These are phyloP conservation scores for Drosophila teissieri DNA, from an alignment of 1,140 invertebrate species.

Conservation along the genomic window DNA sequence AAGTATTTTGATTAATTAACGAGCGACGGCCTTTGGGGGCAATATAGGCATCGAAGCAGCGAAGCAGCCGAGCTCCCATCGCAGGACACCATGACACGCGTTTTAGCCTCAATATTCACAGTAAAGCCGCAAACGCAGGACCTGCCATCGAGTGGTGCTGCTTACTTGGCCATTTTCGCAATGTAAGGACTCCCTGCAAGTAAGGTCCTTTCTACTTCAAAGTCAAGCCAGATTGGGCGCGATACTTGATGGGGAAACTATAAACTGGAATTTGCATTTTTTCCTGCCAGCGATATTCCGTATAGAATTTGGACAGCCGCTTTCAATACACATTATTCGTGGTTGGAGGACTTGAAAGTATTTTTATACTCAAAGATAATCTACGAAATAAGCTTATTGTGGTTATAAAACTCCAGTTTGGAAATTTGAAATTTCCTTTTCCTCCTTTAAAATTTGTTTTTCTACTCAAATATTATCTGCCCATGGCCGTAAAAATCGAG, in stretches of 20 bases:
- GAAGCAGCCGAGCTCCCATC: slow-evolving; percentile 6
- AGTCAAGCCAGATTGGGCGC: not conserved
- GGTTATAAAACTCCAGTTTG: slow-evolving; percentile 13
- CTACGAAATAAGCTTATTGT: slow-evolving; percentile 3
- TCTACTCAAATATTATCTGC: not conserved
- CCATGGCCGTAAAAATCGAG: not conserved
- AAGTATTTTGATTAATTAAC: slow-evolving; percentile 78
- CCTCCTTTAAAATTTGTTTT: not conserved
- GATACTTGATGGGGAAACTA: slow-evolving; percentile 5
- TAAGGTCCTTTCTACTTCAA: not conserved
- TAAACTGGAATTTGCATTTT: slow-evolving; percentile 13
- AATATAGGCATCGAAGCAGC: slow-evolving; percentile 29
- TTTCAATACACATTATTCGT: not conserved
- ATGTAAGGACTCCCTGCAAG: not conserved
- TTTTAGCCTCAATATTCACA: slow-evolving; percentile 3
- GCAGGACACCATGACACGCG: slow-evolving; percentile 17
- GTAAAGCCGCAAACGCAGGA: slow-evolving; percentile 42
- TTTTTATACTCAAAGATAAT: slow-evolving; percentile 9
- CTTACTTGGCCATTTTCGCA: slow-evolving; percentile 26
- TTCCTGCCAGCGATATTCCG: not conserved
- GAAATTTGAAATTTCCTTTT: not conserved
- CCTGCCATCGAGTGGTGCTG: slow-evolving; percentile 16
- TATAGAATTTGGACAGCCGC: not conserved
- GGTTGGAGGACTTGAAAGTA: not conserved
- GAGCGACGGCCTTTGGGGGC: slow-evolving; percentile 50